Evolutionary conservation across 2,888 invertebrate genomes (phyloP).

Genomic region (Ecdyonurus torrentis): DNA sequence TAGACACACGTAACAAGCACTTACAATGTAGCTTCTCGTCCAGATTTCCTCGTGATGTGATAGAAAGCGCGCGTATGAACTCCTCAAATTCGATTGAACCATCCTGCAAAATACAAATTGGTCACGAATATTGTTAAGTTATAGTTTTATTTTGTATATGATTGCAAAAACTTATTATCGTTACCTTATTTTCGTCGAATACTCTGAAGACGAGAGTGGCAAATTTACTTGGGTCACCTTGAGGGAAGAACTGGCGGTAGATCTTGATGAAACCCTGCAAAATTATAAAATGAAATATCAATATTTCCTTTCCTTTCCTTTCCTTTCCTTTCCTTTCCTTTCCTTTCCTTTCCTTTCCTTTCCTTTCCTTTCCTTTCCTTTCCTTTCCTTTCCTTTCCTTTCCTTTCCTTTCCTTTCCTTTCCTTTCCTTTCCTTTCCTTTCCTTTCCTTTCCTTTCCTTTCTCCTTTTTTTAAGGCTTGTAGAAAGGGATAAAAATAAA

Average conservation of each 20-base stretch:
- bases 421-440: no score
- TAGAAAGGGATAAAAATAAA: no score
- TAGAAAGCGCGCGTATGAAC: conserved; percentile 94
- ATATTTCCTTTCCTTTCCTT: no score
- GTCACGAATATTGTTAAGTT: not conserved
- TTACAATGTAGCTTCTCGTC: conserved; percentile 98
- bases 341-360: no score
- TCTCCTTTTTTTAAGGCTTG: no score
- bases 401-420: no score
- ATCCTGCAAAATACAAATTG: conserved; percentile 44
- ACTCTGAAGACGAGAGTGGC: conserved; percentile 96
- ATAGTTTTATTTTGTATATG: not conserved
- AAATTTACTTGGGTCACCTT: conserved; percentile 98
- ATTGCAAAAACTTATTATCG: no score
- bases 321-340: no score
- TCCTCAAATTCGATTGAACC: conserved; percentile 99
- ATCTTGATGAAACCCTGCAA: conserved; percentile 94
- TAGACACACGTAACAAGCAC: no score
- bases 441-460: no score
- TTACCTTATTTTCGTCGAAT: conserved; percentile 98
- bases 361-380: no score
- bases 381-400: no score
- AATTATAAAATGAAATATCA: not conserved
- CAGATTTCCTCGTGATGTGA: conserved; percentile 94
- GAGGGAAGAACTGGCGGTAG: conserved; percentile 98